Base-by-base conservation (phyloP, 2,797 vertebrate species). In the Scolopax rusticola region DNA sequence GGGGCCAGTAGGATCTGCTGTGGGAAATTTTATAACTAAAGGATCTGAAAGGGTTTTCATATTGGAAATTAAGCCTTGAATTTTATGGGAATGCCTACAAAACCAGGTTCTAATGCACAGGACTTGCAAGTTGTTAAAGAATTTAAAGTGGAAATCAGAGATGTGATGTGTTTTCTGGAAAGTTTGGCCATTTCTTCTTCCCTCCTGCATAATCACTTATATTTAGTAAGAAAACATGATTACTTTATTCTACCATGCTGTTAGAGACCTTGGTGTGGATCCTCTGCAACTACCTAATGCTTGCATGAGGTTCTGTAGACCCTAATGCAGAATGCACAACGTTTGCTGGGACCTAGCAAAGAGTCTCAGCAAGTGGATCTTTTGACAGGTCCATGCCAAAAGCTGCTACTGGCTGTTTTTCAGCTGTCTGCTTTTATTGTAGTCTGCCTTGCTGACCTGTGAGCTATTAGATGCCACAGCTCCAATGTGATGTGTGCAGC, bases 371-470 rank as follows among this genome's bases (percentile, higher is more conserved):
- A 7, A 87, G 64, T 1, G 4, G 7, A 6, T 84, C 77, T 87
- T 60, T 60, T 91, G 94, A 80, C 56, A 94, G 80, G 33, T 79
- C 74, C 28, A 1, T 36, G 69, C 65, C 74, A 64, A 11, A 82
- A 93, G 67, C 74, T 74, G 95, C 89, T 70, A 24, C 67, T 1
- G 54, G 74, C 81, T 93, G 70, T 84, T 95, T 95, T 94, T 76
- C 77, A 92, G 78, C 81, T 89, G 90, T 82, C 92, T 90, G 67
- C 56, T 93, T 86, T 87, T 86, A 50, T 88, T 92, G 93, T 18
- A 61, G 50, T 59, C 77, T 68, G 30, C 33, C 51, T 45, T 63
- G 56, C n/a, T 90, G 93, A 93, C 75, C 90, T 48, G 63, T 45
- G 90, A 87, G 80, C 59, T 74, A 1, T 69, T 89, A 16, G 19